Base-by-base conservation (phyloP, 2,113 vertebrate species). In the Dinomys branickii region DNA sequence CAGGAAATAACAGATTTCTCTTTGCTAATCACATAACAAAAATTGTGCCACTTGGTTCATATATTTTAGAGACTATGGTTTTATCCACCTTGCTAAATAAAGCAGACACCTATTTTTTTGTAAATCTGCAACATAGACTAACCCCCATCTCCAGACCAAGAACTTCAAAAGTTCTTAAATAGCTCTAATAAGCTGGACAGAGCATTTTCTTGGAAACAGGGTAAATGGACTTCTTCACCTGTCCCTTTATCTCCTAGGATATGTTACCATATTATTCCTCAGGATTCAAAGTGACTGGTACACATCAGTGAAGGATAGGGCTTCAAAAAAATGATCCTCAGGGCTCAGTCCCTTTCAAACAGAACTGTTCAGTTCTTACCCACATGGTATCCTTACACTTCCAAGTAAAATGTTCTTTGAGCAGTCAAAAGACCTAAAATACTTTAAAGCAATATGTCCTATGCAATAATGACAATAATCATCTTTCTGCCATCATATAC, bases 271-370 rank as follows among this genome's bases (percentile, higher is more conserved):
- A 19, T 12, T 65, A 3, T 9, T 90, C 4, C 9, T 22, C 12
- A 22, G 33, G 14, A 5, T 0, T 52, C 22, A 10, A 7, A 14
- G 0, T 17, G 24, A 16, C 2, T 63, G 58, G n/a, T 22, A 22
- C 5, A 61, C 3, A 44, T 28, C 35, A 50, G n/a, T 35, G 44
- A 24, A 41, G 12, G 16, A 11, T 30, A 52, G 59, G 8, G 1
- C 6, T 38, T n/a, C 35, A 14, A 33, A 38, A 24, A 8, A 78
- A 2, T 3, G n/a, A 20, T 81, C 41, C 56, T 10, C 11, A 4
- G 35, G 9, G 28, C 10, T 63, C n/a, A 35, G 9, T 41, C 3
- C 7, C 35, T 54, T 90, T 38, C 44, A 80, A n/a, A 28, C 33
- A 28, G 4, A 89, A 16, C 14, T 38, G 5, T 6, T 38, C 1